Base-by-base conservation (phyloP, 2,888 invertebrate species). In the Pachycephus smyrnensis region DNA sequence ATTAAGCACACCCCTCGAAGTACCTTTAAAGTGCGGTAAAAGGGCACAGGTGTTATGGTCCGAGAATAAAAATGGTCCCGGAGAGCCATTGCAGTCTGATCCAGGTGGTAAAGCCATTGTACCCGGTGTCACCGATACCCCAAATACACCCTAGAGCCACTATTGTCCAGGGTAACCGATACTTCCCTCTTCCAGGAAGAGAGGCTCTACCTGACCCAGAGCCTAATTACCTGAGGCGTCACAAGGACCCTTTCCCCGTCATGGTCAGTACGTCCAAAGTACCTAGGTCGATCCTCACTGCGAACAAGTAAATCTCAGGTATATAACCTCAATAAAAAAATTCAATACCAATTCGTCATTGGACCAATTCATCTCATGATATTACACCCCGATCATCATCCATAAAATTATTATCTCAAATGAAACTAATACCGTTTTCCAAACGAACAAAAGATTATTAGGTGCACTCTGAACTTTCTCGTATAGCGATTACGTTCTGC, bases 71-170 rank as follows among this genome's bases (percentile, higher is more conserved):
- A 76, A 77, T 77, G 80, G 76, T 80, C 84, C 55, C 9, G 15
- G 1, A 0, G 71, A 32, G 12, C 71, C 71, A 32, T 71, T 32
- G 71, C 71, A 31, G 71, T 1, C 71, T 71, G 71, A 71, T 31
- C 87, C 88, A 88, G 87, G 84, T 88, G 89, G 84, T 76, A 76
- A 77, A 80, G 55, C 79, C 79, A 87, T 86, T 87, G 87, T 88
- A 79, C 82, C 79, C 80, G 77, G 83, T 88, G 89, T 86, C 87
- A 89, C 85, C 84, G 88, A 86, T 88, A 89, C 84, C 84, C 87
- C 83, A 89, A 89, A 88, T 87, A 89, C 84, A 83, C 84, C 82
- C 84, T 77, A 55, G 83, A 68, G 73, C 76, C 76, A 36, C 79
- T 82, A 87, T 87, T 89, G 86, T 87, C 84, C 84, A 74, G 68